Percentiles rank a stretch among this genome's conserved stretches.
phyloP scores from a whole-genome alignment of 2,888 invertebrate genomes.

The Chouioia cunea region DNA sequence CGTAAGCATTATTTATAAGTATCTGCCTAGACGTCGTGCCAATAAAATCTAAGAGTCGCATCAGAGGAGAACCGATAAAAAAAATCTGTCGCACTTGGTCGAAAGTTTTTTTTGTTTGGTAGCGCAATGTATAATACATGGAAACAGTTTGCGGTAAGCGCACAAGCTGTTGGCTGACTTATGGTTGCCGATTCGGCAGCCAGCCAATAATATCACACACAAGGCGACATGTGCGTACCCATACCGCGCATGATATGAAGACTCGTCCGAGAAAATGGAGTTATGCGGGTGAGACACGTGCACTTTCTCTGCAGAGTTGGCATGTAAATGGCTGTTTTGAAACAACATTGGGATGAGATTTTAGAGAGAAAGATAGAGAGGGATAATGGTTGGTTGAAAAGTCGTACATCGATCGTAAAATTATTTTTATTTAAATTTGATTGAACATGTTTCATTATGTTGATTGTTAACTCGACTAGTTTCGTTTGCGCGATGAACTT shows the following conservation, averaged over 20 bases:
- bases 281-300: no score
- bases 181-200: conserved; percentile 15
- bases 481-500: no score
- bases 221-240: conserved; percentile 13
- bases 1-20: conserved; percentile 23
- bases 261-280: background rate
- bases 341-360: background rate
- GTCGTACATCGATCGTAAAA: no score
- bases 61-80: conserved; percentile 30
- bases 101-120: no score
- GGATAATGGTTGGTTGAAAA: background rate
- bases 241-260: background rate
- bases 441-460: no score
- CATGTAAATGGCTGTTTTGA: no score
- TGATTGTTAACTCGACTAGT: no score
- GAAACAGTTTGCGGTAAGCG: conserved; percentile 31
- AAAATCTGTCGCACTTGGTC: conserved; percentile 27
- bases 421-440: no score
- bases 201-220: conserved; percentile 24
- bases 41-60: conserved; percentile 23
- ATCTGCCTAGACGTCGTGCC: conserved; percentile 18
- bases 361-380: background rate
- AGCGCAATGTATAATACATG: background rate
- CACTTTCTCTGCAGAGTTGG: no score
- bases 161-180: background rate